Conservation (phyloP, 2,888 invertebrate genomes). For the Plutella xylostella region DNA sequence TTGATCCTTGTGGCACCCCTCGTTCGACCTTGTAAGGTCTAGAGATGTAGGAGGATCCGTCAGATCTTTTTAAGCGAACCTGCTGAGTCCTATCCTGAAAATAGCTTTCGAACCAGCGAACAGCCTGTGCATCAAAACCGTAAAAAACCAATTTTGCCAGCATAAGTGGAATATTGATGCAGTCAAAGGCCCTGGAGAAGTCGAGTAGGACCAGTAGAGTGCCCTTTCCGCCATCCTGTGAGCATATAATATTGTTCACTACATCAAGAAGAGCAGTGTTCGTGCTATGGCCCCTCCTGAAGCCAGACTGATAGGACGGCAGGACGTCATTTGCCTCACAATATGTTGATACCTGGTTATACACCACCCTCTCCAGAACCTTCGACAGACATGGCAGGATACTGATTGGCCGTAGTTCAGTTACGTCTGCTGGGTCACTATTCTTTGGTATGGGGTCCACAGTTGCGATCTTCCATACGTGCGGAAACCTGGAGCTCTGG, state of each 20-base stretch:
- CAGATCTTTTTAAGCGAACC: background rate
- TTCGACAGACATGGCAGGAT: background rate
- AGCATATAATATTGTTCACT: too few species aligned
- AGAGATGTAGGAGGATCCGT: background rate
- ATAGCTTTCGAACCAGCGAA: background rate
- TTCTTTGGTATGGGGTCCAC: background rate
- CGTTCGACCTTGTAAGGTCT: background rate
- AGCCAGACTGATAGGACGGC: too few species aligned
- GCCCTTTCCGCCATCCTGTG: background rate
- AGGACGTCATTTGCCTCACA: background rate
- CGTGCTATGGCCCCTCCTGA: too few species aligned
- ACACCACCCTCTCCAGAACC: background rate
- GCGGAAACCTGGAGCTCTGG: background rate
- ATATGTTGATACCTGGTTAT: background rate
- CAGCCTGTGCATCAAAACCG: background rate
- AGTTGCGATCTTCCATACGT: background rate
- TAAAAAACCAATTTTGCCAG: background rate
- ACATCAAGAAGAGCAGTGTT: too few species aligned
- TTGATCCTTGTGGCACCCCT: background rate
- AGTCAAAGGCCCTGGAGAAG: background rate
- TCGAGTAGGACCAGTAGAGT: background rate
- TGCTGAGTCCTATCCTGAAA: background rate
- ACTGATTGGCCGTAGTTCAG: background rate
- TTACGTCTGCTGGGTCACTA: background rate
- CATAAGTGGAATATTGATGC: background rate